A percentile compares a stretch with the other conserved stretches of the same genome.
Evolutionary conservation across 2,113 vertebrate species (phyloP).

Genomic region (Poeciliopsis occidentalis): DNA sequence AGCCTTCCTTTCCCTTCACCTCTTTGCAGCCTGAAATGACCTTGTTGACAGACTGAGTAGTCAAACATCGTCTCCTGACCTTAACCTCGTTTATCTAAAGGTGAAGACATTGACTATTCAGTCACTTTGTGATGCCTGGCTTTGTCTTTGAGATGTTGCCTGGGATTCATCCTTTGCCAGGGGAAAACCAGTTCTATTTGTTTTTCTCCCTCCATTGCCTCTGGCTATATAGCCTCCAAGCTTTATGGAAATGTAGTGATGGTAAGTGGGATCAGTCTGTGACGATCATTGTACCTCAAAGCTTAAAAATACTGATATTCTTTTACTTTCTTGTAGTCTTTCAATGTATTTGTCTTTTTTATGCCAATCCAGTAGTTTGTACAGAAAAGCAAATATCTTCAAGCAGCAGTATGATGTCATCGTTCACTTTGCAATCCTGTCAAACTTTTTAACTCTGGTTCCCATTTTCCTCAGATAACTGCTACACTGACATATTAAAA

Average conservation of each 20-base stretch:
- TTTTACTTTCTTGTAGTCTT: neutral
- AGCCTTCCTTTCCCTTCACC: neutral
- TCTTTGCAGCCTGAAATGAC: slow-evolving; percentile 51
- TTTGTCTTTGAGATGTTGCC: slow-evolving; percentile 71
- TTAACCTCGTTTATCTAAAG: slow-evolving; percentile 39
- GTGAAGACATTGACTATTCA: slow-evolving; percentile 73
- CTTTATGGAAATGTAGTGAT: slow-evolving; percentile 5
- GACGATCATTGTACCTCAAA: neutral
- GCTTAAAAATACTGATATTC: neutral
- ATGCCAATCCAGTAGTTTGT: too few relatives aligned
- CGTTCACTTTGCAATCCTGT: too few relatives aligned
- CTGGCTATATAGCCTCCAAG: slow-evolving; percentile 5
- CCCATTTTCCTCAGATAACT: too few relatives aligned
- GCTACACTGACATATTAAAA: too few relatives aligned
- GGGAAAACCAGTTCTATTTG: slow-evolving; percentile 19
- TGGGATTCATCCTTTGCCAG: slow-evolving; percentile 44
- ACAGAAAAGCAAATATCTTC: too few relatives aligned
- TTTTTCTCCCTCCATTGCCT: neutral
- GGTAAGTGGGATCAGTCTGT: neutral
- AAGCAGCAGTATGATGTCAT: too few relatives aligned
- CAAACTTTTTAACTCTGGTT: too few relatives aligned
- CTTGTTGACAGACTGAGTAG: slow-evolving; percentile 45
- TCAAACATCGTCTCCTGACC: slow-evolving; percentile 45
- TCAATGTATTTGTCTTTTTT: neutral
- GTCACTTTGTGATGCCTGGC: slow-evolving; percentile 58